Evolutionary conservation across 2,113 vertebrate species (phyloP).

Genomic region (Amphilophus citrinellus): DNA sequence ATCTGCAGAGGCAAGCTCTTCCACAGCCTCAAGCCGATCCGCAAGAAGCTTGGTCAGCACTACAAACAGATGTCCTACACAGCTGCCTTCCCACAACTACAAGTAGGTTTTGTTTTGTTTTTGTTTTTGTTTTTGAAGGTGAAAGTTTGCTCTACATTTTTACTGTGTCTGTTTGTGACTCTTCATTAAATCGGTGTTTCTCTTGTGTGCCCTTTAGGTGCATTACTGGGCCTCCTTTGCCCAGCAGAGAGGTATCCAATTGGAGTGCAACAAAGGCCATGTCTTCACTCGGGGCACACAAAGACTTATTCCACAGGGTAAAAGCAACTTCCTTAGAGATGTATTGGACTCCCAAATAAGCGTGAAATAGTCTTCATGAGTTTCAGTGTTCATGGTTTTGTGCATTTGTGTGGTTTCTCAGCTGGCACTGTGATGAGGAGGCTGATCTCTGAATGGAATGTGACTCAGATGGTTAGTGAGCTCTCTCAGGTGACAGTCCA

Average conservation of each 20-base stretch:
- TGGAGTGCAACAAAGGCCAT: constrained; percentile 94
- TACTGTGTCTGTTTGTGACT: neutral
- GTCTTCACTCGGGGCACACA: constrained; percentile 94
- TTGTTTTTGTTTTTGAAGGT: neutral
- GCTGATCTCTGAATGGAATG: constrained; percentile 97
- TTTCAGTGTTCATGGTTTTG: neutral
- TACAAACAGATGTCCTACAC: constrained; percentile 97
- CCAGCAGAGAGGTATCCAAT: constrained; percentile 95
- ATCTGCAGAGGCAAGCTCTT: constrained; percentile 98
- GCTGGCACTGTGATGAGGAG: constrained; percentile 97
- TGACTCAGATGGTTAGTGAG: constrained; percentile 98
- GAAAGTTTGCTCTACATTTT: constrained; percentile 2
- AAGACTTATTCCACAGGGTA: constrained; percentile 96
- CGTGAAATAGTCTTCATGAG: neutral
- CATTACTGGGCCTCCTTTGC: constrained; percentile 99
- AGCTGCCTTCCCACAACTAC: constrained; percentile 91
- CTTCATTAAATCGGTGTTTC: neutral
- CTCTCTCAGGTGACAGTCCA: constrained; percentile 93
- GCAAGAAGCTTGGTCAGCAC: constrained; percentile 97
- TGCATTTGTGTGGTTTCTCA: constrained; percentile 56
- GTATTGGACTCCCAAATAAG: neutral
- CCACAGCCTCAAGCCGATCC: constrained; percentile 89
- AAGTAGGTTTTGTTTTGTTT: constrained; percentile 79
- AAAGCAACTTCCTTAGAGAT: neutral
- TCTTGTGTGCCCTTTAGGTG: constrained; percentile 79